Percentiles rank a stretch among this genome's conserved stretches.
Conservation (phyloP, 2,888 invertebrate species). For the Anodontia alba region DNA sequence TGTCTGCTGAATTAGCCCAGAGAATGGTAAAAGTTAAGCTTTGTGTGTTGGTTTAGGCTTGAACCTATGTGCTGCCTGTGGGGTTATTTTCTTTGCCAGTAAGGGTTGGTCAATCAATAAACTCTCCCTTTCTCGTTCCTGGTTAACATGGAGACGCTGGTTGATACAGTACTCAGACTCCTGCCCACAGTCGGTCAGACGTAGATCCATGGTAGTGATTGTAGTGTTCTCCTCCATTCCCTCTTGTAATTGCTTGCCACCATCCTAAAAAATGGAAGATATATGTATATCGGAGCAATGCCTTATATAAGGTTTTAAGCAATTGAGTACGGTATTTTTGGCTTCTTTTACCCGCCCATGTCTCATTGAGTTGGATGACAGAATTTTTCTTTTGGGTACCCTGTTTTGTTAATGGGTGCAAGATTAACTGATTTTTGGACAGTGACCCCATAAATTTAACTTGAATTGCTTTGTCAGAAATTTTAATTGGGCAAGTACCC, state of each 20-base stretch:
- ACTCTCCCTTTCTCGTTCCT: conserved; percentile 80
- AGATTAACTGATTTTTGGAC: no score
- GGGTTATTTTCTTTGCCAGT: conserved; percentile 68
- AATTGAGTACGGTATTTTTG: no score
- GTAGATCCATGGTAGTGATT: conserved; percentile 83
- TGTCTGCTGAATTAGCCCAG: no score
- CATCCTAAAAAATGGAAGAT: conserved; percentile 76
- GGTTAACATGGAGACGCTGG: conserved; percentile 82
- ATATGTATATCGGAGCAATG: no score
- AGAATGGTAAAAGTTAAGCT: no score
- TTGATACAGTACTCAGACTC: conserved; percentile 84
- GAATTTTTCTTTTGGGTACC: no score
- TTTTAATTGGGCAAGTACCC: no score
- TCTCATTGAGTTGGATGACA: not conserved
- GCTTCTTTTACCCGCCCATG: not conserved
- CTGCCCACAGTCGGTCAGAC: conserved; percentile 84
- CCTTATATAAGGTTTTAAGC: no score
- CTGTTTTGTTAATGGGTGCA: no score
- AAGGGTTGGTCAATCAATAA: conserved; percentile 67
- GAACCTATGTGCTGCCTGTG: conserved; percentile 78
- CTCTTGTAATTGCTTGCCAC: conserved; percentile 85
- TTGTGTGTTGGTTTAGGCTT: conserved; percentile 37
- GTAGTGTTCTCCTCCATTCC: conserved; percentile 84
- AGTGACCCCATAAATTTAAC: no score
- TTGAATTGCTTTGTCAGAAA: no score